Evolutionary conservation across 2,113 vertebrate genomes (phyloP), one percentile per base, ranked within the genome.

Genomic region (Haliaeetus leucogaster): DNA sequence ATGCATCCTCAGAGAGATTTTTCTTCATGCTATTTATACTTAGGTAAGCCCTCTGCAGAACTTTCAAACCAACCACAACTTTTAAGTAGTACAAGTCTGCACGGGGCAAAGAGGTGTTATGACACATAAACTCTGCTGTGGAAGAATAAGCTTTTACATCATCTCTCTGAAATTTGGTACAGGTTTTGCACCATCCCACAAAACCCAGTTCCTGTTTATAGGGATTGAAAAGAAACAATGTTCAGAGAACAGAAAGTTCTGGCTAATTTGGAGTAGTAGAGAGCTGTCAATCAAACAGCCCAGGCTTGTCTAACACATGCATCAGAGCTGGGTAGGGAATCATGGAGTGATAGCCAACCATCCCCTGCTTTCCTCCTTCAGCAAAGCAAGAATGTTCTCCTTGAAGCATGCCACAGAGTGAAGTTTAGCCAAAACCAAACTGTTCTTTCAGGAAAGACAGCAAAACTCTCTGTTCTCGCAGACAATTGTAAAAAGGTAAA

Each of bases 31-130:
- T 81, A 30, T 45, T 92, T 95, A 83, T 45, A 73, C 50, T 70
- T 77, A 55, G 43, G 45, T 88, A 95, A 90, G 43, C 19, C 40
- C 9, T 88, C 56, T 91, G 58, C 58, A 82, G 82, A 88, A 90
- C 17, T 90, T 95, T 88, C 53, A 82, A 53, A 70, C 79, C 36
- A 90, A 10, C 26, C n/a, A 48, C 25, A 83, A 50, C 71, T 94
- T 96, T 80, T 56, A 93, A 95, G 62, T 27, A 72, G 40, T 17
- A 6, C 7, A 27, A 74, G 16, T 70, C 47, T 94, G 77, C 29
- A 76, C 3, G 66, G 29, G 29, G 32, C 13, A 65, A 53, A 80
- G 48, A 83, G 30, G 29, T 73, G 4, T 68, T 76, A 72, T 1
- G 25, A 38, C 19, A 43, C 38, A 38, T 32, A 3, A 7, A 40